phyloP scores from a whole-genome alignment of 2,113 vertebrate genomes.

The Trachemys scripta region DNA sequence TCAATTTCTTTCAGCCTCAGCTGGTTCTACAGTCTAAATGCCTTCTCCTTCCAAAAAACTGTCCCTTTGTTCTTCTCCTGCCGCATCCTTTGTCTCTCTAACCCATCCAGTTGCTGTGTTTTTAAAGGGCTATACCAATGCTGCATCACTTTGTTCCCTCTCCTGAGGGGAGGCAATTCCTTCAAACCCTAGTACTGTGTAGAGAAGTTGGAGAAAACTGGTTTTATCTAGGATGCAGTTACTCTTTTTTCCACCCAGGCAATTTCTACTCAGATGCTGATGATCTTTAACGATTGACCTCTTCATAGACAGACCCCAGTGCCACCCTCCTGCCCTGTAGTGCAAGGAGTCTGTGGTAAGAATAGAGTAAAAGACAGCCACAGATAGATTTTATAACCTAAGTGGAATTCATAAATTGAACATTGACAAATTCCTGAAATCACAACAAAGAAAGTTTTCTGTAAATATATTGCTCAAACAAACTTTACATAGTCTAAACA shows the following conservation, averaged over 20 bases:
- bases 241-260: neutral
- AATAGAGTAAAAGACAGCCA: neutral
- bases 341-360: neutral
- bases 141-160: neutral
- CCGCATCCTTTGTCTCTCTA: neutral
- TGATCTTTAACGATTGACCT: neutral
- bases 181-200: neutral
- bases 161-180: neutral
- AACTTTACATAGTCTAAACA: neutral
- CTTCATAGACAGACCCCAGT: neutral
- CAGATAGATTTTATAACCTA: neutral
- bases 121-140: neutral
- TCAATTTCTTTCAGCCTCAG: neutral
- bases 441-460: neutral
- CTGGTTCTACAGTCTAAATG: neutral
- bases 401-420: neutral
- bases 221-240: neutral
- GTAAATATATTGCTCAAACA: neutral
- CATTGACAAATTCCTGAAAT: neutral
- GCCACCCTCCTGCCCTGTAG: neutral
- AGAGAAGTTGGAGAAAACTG: neutral
- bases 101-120: neutral
- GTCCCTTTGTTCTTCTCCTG: neutral
- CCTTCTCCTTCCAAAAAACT: neutral
- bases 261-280: neutral